These are phyloP conservation scores for Diachrysia chrysitis DNA, from an alignment of 2,888 invertebrate species.

Conservation along the genomic window DNA sequence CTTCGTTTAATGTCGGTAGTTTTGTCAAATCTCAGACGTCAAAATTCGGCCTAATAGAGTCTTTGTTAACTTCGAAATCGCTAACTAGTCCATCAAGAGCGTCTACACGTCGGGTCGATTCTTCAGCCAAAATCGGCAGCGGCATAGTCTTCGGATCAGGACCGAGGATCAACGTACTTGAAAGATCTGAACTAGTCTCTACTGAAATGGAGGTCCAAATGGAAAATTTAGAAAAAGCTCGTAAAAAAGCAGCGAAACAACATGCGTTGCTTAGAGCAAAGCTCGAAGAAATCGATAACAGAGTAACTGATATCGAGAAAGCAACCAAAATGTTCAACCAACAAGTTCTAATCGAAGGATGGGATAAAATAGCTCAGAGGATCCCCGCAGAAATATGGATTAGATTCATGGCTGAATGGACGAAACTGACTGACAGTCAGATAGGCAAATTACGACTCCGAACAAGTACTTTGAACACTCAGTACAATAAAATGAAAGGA, in stretches of 20 bases:
- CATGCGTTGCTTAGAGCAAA: slow-evolving; percentile 84
- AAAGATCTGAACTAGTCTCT: slow-evolving; percentile 85
- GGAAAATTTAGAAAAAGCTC: slow-evolving; percentile 68
- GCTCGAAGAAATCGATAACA: slow-evolving; percentile 88
- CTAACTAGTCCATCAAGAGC: slow-evolving; percentile 66
- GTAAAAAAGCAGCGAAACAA: slow-evolving; percentile 73
- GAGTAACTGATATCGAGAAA: slow-evolving; percentile 85
- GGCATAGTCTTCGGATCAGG: slow-evolving; percentile 75
- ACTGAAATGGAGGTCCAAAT: slow-evolving; percentile 86
- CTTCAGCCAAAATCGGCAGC: slow-evolving; percentile 76
- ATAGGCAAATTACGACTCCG: slow-evolving; percentile 90
- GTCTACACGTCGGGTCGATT: slow-evolving; percentile 77
- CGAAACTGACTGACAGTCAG: slow-evolving; percentile 86
- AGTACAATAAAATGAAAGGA: slow-evolving; percentile 86
- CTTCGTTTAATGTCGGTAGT: slow-evolving; percentile 70
- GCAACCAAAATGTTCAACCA: slow-evolving; percentile 85
- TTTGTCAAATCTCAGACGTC: slow-evolving; percentile 75
- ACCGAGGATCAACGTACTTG: slow-evolving; percentile 85
- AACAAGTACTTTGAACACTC: slow-evolving; percentile 87
- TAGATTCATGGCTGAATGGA: slow-evolving; percentile 90
- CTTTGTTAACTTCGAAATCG: slow-evolving; percentile 68
- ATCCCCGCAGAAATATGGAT: slow-evolving; percentile 90
- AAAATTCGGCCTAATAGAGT: slow-evolving; percentile 67
- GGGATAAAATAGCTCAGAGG: slow-evolving; percentile 89
- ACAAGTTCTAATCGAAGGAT: slow-evolving; percentile 85